Evolutionary conservation across 2,888 invertebrate species (phyloP).

Genomic region (Zele albiditarsus): DNA sequence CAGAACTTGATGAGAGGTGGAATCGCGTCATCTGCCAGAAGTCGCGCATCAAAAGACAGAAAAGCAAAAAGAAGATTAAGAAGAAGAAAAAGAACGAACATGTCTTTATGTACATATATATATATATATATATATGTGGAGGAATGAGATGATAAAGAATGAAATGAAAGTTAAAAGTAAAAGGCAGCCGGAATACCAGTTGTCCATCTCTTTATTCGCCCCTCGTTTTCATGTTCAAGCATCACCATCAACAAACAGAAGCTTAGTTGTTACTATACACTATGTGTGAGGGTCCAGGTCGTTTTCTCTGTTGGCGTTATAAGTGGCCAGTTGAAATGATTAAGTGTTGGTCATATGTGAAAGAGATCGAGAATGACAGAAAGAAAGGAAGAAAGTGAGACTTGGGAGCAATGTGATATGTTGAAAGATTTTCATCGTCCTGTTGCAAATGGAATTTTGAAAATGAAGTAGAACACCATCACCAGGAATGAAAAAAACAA

Average conservation of each 20-base stretch:
- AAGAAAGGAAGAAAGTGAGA: no score
- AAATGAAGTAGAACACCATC: no score
- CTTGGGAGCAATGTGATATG: no score
- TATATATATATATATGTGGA: neutral
- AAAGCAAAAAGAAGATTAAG: neutral
- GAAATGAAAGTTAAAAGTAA: neutral
- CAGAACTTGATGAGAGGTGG: neutral
- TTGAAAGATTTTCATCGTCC: no score
- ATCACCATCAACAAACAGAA: conserved; percentile 48
- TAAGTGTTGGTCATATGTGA: conserved; percentile 2
- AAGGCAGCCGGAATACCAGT: neutral
- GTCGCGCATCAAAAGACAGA: neutral
- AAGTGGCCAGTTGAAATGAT: conserved; percentile 38
- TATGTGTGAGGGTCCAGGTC: conserved; percentile 26
- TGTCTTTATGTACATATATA: no score
- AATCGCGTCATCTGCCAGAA: conserved; percentile 9
- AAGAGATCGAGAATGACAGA: neutral
- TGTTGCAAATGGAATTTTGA: no score
- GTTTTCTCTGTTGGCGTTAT: conserved; percentile 17
- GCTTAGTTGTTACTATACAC: conserved; percentile 43
- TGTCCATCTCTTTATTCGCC: conserved; percentile 1
- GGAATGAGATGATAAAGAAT: conserved; percentile 11
- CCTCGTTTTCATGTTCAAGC: conserved; percentile 31
- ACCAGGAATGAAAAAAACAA: no score
- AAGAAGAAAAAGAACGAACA: neutral